A percentile compares a stretch with the other conserved stretches of the same genome.
phyloP scores from a whole-genome alignment of 2,888 invertebrate genomes.

The Stenolophus ochropezus region DNA sequence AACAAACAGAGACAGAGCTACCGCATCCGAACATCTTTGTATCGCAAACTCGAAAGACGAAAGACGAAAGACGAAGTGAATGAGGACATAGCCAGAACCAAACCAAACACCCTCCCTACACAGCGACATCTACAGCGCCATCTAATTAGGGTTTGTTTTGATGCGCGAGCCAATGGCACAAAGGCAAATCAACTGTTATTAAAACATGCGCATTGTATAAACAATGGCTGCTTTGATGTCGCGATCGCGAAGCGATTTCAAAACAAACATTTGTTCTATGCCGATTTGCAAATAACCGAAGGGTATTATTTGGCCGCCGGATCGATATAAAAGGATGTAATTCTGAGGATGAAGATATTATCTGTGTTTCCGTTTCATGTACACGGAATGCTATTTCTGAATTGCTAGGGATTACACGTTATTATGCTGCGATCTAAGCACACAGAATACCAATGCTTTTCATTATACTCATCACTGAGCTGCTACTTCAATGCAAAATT shows the following conservation, averaged over 20 bases:
- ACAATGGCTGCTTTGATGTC: slow-evolving; percentile 65
- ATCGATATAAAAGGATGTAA: slow-evolving; percentile 52
- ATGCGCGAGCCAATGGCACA: slow-evolving; percentile 43
- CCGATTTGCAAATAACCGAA: slow-evolving; percentile 54
- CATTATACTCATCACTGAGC: neutral
- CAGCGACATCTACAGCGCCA: slow-evolving; percentile 13
- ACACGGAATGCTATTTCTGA: slow-evolving; percentile 27
- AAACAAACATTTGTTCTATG: slow-evolving; percentile 50
- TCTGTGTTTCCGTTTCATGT: slow-evolving; percentile 43
- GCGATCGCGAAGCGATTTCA: slow-evolving; percentile 47
- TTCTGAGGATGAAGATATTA: slow-evolving; percentile 51
- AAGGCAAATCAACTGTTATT: slow-evolving; percentile 56
- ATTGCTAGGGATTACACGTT: slow-evolving; percentile 29
- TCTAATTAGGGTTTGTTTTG: slow-evolving; percentile 57
- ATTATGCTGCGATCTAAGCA: neutral
- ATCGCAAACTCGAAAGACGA: slow-evolving; percentile 19
- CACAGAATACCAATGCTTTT: slow-evolving; percentile 19
- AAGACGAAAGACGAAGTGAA: slow-evolving; percentile 47
- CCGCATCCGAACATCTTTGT: slow-evolving; percentile 38
- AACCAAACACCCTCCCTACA: neutral
- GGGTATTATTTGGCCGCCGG: slow-evolving; percentile 48
- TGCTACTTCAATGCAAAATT: neutral
- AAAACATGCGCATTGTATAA: slow-evolving; percentile 62
- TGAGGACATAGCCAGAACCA: slow-evolving; percentile 34
- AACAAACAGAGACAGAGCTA: slow-evolving; percentile 42